phyloP scores from a whole-genome alignment of 2,797 vertebrate genomes.

The Pseudomugil gertrudae region DNA sequence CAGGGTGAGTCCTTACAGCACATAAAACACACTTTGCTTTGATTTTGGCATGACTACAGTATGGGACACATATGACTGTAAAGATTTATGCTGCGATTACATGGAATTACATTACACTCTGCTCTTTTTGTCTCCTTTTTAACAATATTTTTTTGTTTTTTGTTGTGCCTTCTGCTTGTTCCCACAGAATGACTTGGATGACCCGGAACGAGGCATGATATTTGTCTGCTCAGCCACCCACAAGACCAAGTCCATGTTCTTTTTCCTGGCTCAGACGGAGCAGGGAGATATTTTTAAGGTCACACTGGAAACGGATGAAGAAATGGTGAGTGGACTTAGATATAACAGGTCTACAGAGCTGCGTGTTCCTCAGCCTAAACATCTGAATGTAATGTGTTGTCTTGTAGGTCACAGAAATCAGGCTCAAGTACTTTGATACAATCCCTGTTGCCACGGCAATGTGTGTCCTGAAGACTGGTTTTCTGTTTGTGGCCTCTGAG shows the following conservation, averaged over 20 bases:
- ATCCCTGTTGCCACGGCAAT: conserved; percentile 96
- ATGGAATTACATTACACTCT: not conserved
- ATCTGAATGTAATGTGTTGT: conserved; percentile 5
- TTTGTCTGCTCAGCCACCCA: conserved; percentile 99
- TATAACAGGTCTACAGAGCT: not conserved
- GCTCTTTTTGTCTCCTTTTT: not conserved
- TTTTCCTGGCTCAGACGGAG: conserved; percentile 98
- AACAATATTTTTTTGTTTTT: not conserved
- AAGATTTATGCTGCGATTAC: not conserved
- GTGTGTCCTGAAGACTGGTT: conserved; percentile 98
- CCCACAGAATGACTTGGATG: conserved; percentile 94
- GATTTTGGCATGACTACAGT: too few relatives aligned
- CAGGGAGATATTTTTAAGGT: conserved; percentile 99
- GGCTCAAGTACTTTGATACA: conserved; percentile 98
- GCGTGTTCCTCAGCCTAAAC: not conserved
- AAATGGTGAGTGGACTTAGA: conserved; percentile 86
- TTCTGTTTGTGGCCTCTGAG: conserved; percentile 96
- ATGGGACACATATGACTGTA: not conserved
- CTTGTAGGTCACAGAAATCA: conserved; percentile 94
- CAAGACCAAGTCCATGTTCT: conserved; percentile 99
- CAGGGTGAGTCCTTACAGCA: conserved; percentile 83
- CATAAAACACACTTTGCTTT: not conserved
- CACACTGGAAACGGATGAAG: conserved; percentile 97
- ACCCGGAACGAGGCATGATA: conserved; percentile 98
- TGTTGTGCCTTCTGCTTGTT: not conserved